Percentiles rank a stretch among this genome's conserved stretches.
Evolutionary conservation across 2,888 invertebrate species (phyloP).

Genomic region (Trissolcus japonicus): DNA sequence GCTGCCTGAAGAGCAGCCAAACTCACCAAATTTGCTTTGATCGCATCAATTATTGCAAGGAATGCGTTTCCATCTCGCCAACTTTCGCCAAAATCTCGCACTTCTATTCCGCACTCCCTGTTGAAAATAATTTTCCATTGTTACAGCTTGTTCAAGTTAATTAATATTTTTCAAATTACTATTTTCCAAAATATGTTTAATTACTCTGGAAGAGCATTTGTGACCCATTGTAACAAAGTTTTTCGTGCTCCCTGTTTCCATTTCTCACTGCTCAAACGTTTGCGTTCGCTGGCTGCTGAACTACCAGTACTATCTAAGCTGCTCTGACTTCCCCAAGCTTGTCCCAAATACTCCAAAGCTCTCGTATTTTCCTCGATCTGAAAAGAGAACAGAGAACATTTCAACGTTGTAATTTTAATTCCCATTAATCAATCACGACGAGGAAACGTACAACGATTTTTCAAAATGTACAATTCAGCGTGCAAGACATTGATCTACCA

Average conservation of each 20-base stretch:
- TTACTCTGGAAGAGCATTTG: constrained; percentile 90
- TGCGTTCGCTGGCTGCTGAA: constrained; percentile 78
- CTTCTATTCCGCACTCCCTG: constrained; percentile 90
- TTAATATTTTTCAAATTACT: too few relatives aligned
- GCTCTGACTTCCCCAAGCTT: constrained; percentile 88
- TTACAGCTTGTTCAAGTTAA: too few relatives aligned
- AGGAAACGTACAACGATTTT: neutral
- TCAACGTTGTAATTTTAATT: neutral
- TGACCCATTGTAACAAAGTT: constrained; percentile 95
- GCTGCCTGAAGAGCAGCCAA: constrained; percentile 87
- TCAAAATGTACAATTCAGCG: constrained; percentile 54
- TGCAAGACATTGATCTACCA: constrained; percentile 54
- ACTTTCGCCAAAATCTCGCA: constrained; percentile 94
- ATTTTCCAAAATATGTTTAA: neutral
- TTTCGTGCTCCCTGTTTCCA: constrained; percentile 95
- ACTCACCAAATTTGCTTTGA: constrained; percentile 94
- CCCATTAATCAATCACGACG: too few relatives aligned
- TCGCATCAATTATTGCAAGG: constrained; percentile 95
- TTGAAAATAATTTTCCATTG: neutral
- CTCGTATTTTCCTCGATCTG: constrained; percentile 97
- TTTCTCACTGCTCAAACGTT: constrained; percentile 80
- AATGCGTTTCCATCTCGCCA: constrained; percentile 98
- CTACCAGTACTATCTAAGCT: constrained; percentile 88
- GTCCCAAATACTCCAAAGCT: constrained; percentile 90
- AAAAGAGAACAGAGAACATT: constrained; percentile 49